Base-by-base conservation (phyloP, 1,140 invertebrate species). In the Drosophila mauritiana region DNA sequence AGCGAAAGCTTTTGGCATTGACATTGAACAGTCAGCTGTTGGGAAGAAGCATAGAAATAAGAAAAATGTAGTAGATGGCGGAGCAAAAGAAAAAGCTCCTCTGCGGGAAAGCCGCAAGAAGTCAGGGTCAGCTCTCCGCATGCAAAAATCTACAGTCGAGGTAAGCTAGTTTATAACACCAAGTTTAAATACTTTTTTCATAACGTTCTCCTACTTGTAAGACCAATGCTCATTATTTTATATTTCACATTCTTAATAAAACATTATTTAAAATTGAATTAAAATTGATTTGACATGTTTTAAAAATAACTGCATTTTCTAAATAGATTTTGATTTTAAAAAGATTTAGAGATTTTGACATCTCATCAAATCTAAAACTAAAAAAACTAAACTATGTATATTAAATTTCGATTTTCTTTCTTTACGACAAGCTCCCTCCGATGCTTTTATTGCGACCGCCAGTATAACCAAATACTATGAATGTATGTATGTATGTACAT, bases 21-120 rank as follows among this genome's bases (percentile, higher is more conserved):
- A 58, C 49, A 57, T 65, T 65, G 65, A 65, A 17, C 37, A 62
- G 48, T 80, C 80, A 84, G 80, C 80, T 79, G 79, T 78, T 79
- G 25, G 37, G 17, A 13, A 17, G 25, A 27, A 31, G 25, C 7
- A 11, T 25, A 31, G 13, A 20, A 22, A 22, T 11, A 13, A 17
- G 20, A 13, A n/a, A n/a, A 39, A 31, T 13, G 17, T 31, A 37
- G 11, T n/a, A 17, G 15, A 11, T 1, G 15, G 36, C 4, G 7
- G 27, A 37, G 36, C 40, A 22, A 42, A 20, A 64, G 42, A 10
- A 20, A 61, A 59, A 45, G 65, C 40, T 70, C 43, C 31, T 45
- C 46, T 78, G 77, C 76, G 55, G 54, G 27, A 78, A 54, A 68
- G 68, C 53, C 54, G 37, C 37, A 56, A 43, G 48, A 43, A 46